Evolutionary conservation across 2,113 vertebrate genomes (phyloP), one percentile per base, ranked within the genome.

Genomic region (Pangasianodon hypophthalmus): DNA sequence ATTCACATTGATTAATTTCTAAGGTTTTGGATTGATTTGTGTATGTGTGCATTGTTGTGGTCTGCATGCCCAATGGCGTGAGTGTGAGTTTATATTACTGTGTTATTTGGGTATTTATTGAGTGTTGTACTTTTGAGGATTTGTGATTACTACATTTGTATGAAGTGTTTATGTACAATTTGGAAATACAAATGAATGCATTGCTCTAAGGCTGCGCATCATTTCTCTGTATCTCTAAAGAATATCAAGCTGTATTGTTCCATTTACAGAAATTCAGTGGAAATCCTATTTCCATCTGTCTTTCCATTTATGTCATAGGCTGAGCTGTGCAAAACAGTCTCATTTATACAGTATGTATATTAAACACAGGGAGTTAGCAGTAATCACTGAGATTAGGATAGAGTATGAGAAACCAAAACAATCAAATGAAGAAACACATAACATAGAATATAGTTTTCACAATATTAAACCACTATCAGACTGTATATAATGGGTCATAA

Each of bases 101-200:
- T 24, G 90, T 92, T 85, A 54, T 90, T 64, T 81, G 86, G 93
- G 87, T 95, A 93, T 93, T 94, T 95, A 87, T 86, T 91, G 73
- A 90, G 92, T 92, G 92, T 94, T 37, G 92, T 92, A 88, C 92
- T 90, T 91, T 91, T 92, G 81, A 92, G 90, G 84, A 88, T 85
- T 90, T 92, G 94, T 87, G 90, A 92, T 93, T 91, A 91, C 87
- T 92, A 93, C 77, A 92, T 94, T 95, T 95, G 89, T 95, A 95
- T 93, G 87, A 94, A 90, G 89, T 95, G 94, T 94, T 95, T 93
- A 91, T 93, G 94, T 94, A 94, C 84, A 16, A 92, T 92, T 92
- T 92, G 91, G 91, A 90, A 96, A 95, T 94, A 95, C 93, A 95
- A 92, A 90, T 93, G 93, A 93, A 94, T 96, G 93, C 93, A 94